These are phyloP conservation scores for Tenebrio molitor DNA, from an alignment of 1,140 invertebrate genomes.

Conservation along the genomic window DNA sequence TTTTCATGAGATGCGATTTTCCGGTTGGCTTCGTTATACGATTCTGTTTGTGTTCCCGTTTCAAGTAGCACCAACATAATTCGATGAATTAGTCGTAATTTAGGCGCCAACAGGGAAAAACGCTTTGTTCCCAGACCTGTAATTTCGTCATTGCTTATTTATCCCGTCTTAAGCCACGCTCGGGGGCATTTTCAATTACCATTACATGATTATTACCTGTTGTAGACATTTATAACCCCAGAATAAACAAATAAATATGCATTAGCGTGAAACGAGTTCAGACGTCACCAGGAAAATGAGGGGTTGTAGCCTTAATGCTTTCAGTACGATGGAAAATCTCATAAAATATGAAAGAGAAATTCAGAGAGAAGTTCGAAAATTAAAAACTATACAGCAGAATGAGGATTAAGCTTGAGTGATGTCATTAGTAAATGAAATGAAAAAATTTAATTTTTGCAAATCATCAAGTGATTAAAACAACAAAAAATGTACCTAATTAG, in stretches of 20 bases:
- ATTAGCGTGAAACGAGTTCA: constrained; percentile 19
- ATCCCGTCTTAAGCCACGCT: background rate
- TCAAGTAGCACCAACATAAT: background rate
- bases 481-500: no score
- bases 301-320: constrained; percentile 6
- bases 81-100: constrained; percentile 3
- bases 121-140: constrained; percentile 23
- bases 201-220: constrained; percentile 10
- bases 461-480: no score
- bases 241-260: constrained; percentile 37
- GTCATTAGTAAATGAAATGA: no score
- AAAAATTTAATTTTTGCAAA: no score
- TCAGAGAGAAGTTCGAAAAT: no score
- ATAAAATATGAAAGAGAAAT: no score
- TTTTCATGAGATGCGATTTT: constrained; percentile 7
- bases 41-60: background rate
- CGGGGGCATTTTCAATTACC: constrained; percentile 33
- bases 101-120: background rate
- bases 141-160: constrained; percentile 34
- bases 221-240: constrained; percentile 23
- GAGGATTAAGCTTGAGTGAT: no score
- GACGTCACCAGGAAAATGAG: constrained; percentile 27
- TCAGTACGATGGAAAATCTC: no score
- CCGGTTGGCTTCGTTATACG: background rate
- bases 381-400: no score